Evolutionary conservation across 1,140 invertebrate species (phyloP).

Genomic region (Cotesia vestalis): DNA sequence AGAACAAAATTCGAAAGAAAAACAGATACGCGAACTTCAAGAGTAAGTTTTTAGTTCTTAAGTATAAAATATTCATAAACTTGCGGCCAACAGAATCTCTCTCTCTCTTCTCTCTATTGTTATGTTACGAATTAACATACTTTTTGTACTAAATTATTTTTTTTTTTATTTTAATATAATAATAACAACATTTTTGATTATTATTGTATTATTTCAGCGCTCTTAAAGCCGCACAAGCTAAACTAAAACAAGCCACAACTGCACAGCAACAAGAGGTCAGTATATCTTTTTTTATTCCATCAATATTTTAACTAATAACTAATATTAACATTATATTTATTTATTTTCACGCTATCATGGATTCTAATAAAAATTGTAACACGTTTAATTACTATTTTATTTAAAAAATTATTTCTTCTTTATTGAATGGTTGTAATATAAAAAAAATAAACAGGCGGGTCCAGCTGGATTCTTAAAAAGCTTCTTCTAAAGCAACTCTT

Average conservation of each 20-base stretch:
- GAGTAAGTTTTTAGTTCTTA: constrained; percentile 75
- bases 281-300: constrained; percentile 38
- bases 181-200: too few species aligned
- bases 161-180: not conserved
- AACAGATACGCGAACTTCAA: constrained; percentile 93
- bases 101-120: not conserved
- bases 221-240: constrained; percentile 87
- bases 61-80: constrained; percentile 23
- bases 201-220: constrained; percentile 68
- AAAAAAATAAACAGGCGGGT: constrained; percentile 71
- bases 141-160: not conserved
- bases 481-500: constrained; percentile 79
- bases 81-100: not conserved
- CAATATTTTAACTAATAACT: constrained; percentile 22
- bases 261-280: constrained; percentile 80
- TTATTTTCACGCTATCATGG: constrained; percentile 38
- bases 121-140: not conserved
- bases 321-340: constrained; percentile 26
- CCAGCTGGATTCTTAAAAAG: constrained; percentile 88
- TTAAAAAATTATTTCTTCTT: not conserved
- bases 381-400: constrained; percentile 11
- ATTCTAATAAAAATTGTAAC: constrained; percentile 22
- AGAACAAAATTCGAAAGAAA: constrained; percentile 94
- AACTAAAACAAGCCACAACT: constrained; percentile 74
- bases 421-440: constrained; percentile 20